Percentiles rank a stretch among this genome's conserved stretches.
phyloP scores from a whole-genome alignment of 2,113 vertebrate genomes.

The Corythornis cristatus region DNA sequence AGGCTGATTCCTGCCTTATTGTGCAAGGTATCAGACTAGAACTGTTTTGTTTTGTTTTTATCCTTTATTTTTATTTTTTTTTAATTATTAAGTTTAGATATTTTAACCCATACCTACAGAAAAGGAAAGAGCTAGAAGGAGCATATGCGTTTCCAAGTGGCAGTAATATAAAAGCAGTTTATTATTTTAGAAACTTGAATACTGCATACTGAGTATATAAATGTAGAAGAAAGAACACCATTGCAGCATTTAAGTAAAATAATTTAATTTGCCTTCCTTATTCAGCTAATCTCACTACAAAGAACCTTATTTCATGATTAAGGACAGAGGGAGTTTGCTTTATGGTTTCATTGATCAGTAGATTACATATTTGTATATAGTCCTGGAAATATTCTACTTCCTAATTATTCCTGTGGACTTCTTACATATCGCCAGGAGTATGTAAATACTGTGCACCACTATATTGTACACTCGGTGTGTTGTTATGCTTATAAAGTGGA shows the following conservation, averaged over 20 bases:
- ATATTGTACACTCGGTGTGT: neutral
- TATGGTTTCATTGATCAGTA: neutral
- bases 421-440: neutral
- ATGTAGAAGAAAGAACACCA: neutral
- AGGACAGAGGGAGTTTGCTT: neutral
- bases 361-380: neutral
- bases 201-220: conserved; percentile 16
- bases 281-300: neutral
- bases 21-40: conserved; percentile 30
- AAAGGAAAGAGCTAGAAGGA: neutral
- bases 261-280: conserved; percentile 2
- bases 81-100: conserved; percentile 15
- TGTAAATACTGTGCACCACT: neutral
- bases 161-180: conserved; percentile 26
- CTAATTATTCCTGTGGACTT: conserved; percentile 12
- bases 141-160: neutral
- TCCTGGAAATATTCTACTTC: neutral
- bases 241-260: neutral
- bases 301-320: neutral
- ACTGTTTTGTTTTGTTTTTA: neutral
- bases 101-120: neutral
- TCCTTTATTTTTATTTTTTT: conserved; percentile 28
- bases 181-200: conserved; percentile 19
- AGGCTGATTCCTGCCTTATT: conserved; percentile 61
- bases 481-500: neutral